Evolutionary conservation across 2,797 vertebrate genomes (phyloP).

Genomic region (Okamejei kenojei): DNA sequence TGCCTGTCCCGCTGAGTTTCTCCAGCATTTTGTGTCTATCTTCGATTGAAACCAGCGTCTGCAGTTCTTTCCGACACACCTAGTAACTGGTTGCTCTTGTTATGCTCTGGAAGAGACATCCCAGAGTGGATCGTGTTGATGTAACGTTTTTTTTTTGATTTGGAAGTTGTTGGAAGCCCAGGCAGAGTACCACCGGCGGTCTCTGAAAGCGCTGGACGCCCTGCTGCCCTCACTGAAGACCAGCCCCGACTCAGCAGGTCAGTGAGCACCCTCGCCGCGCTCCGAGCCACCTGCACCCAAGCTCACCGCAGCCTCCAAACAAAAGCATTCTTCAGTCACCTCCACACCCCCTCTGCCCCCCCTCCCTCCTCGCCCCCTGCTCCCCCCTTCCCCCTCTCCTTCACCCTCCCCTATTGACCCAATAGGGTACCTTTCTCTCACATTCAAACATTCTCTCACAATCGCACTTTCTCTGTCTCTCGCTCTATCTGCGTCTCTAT

Average conservation of each 20-base stretch:
- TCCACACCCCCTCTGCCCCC: background rate
- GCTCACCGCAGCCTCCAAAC: background rate
- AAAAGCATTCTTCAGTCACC: background rate
- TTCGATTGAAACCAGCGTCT: too few species aligned
- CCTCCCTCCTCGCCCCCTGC: too few species aligned
- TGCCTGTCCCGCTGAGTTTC: too few species aligned
- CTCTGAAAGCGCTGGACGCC: constrained; percentile 69
- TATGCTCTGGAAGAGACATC: background rate
- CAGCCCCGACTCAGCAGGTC: constrained; percentile 67
- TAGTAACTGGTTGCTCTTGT: background rate
- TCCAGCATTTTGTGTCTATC: too few species aligned
- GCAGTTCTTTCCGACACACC: too few species aligned
- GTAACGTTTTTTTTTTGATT: background rate
- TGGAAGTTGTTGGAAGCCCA: constrained; percentile 83
- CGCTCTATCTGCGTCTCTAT: too few species aligned
- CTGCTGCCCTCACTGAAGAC: constrained; percentile 78
- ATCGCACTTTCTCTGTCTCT: too few species aligned
- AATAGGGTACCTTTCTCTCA: too few species aligned
- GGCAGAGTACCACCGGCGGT: constrained; percentile 78
- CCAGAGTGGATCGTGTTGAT: background rate
- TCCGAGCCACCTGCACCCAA: background rate
- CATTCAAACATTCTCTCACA: too few species aligned
- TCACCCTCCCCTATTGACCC: too few species aligned
- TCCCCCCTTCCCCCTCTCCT: too few species aligned
- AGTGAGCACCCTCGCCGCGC: background rate